phyloP scores from a whole-genome alignment of 2,113 vertebrate species.

The Prietella phreatophila region DNA sequence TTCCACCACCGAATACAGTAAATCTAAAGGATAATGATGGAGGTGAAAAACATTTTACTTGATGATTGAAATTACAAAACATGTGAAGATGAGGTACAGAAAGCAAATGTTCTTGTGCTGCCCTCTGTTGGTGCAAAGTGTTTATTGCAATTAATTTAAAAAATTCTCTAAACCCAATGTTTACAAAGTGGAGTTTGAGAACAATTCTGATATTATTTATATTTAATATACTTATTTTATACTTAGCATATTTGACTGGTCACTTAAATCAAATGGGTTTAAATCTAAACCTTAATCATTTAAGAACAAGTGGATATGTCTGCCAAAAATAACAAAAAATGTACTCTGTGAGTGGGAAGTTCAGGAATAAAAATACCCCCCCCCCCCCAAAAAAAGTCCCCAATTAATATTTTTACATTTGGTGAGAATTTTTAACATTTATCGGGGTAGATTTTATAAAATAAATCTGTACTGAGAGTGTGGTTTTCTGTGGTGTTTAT shows the following conservation, averaged over 20 bases:
- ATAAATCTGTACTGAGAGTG: too few relatives aligned
- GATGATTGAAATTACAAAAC: neutral
- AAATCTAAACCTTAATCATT: neutral
- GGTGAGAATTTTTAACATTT: too few relatives aligned
- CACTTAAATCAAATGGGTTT: neutral
- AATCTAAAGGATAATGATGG: neutral
- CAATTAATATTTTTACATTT: neutral
- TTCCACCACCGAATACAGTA: too few relatives aligned
- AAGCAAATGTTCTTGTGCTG: neutral
- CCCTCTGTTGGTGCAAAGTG: constrained; percentile 8
- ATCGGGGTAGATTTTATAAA: too few relatives aligned
- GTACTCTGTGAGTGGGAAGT: neutral
- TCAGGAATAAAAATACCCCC: neutral
- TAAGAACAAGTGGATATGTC: neutral
- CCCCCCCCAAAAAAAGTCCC: neutral
- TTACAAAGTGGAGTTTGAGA: neutral
- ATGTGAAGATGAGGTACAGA: neutral
- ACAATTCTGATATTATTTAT: neutral
- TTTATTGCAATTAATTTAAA: neutral
- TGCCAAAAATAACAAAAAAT: neutral
- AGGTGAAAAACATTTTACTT: neutral
- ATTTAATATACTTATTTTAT: neutral
- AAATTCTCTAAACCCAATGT: neutral
- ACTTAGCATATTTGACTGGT: neutral
- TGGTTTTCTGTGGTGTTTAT: neutral